These are phyloP conservation scores for Tragopan temminckii DNA, from an alignment of 2,797 vertebrate genomes.

Conservation along the genomic window DNA sequence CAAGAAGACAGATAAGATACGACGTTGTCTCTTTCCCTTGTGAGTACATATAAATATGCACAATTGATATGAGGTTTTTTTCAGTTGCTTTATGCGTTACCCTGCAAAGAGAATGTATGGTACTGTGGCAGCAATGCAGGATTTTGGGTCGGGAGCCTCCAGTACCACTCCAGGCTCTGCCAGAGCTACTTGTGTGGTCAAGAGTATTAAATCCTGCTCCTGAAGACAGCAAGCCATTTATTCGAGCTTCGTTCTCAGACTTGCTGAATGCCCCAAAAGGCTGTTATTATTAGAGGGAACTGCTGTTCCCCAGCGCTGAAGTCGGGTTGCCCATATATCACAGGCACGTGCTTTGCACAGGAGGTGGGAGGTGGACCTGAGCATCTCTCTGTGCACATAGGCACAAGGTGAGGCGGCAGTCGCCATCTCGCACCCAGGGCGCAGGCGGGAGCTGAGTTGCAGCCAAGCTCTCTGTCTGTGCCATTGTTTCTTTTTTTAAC, in stretches of 20 bases:
- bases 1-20: accelerated
- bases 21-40: not conserved
- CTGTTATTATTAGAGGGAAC: conserved; percentile 24
- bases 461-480: not conserved
- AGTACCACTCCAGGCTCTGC: not conserved
- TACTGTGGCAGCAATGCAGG: not conserved
- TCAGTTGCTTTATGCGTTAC: not conserved
- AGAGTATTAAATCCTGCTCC: conserved; percentile 30
- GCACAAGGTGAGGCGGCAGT: not conserved
- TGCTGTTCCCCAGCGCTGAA: conserved; percentile 1
- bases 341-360: not conserved
- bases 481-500: not conserved
- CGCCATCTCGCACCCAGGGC: accelerated
- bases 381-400: not conserved
- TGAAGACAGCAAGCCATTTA: not conserved
- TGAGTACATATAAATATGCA: not conserved
- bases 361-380: not conserved
- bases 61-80: not conserved
- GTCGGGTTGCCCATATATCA: conserved; percentile 32
- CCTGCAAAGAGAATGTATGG: accelerated
- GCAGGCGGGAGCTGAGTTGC: accelerated
- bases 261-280: conserved; percentile 39
- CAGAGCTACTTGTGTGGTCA: conserved; percentile 11
- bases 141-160: not conserved
- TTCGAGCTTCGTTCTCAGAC: not conserved